These are phyloP conservation scores for Amaurobius ferox DNA, from an alignment of 2,888 invertebrate genomes.

Conservation along the genomic window DNA sequence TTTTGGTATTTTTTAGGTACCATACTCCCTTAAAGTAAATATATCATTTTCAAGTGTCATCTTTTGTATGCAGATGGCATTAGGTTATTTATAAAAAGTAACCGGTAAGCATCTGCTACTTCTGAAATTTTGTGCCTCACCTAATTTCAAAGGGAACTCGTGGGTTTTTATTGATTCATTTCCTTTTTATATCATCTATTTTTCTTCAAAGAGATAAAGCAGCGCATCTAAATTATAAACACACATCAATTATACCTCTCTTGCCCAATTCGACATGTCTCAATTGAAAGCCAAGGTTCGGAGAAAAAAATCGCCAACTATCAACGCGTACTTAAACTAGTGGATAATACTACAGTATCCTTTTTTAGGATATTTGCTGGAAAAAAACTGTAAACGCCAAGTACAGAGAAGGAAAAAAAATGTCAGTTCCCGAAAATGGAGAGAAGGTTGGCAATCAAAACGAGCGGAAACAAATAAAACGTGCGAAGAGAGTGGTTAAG, in stretches of 20 bases:
- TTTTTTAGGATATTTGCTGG: background rate
- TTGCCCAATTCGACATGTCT: background rate
- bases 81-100: no score
- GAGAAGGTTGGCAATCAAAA: background rate
- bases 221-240: background rate
- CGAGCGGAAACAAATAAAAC: constrained; percentile 24
- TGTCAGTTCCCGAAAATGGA: background rate
- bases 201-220: no score
- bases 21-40: no score
- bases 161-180: no score
- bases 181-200: no score
- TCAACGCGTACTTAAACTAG: constrained; percentile 5
- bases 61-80: no score
- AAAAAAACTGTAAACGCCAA: background rate
- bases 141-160: no score
- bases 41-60: no score
- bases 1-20: no score
- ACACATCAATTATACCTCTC: background rate
- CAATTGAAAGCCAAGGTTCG: background rate
- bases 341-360: background rate
- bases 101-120: no score
- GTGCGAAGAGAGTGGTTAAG: constrained; percentile 25
- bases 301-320: background rate
- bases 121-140: no score
- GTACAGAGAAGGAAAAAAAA: background rate